These are phyloP conservation scores for Leiothrix lutea DNA, from an alignment of 2,113 vertebrate species.

Conservation along the genomic window DNA sequence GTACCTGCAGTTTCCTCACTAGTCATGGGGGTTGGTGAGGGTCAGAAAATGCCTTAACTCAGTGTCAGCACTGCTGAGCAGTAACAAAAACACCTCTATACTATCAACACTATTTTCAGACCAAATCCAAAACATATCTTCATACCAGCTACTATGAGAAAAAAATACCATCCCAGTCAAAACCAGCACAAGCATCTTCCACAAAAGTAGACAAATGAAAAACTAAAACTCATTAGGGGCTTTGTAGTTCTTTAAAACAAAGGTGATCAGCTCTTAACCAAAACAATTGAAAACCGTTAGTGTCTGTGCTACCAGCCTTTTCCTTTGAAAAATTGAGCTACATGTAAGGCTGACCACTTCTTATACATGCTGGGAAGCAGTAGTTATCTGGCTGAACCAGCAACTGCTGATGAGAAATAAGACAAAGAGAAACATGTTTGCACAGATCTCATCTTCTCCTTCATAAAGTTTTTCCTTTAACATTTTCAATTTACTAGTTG, in stretches of 20 bases:
- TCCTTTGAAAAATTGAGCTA: neutral
- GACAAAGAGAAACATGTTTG: neutral
- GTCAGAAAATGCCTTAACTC: neutral
- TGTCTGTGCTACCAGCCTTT: neutral
- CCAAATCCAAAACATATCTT: neutral
- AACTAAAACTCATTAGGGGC: neutral
- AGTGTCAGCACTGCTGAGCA: neutral
- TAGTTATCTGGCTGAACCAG: neutral
- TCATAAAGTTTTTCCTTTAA: neutral
- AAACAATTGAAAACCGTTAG: neutral
- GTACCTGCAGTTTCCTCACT: fast-evolving
- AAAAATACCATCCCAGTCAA: neutral
- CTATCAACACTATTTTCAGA: neutral
- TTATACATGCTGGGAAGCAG: neutral
- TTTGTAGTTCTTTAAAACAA: neutral
- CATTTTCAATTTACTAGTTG: neutral
- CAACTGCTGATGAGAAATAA: neutral
- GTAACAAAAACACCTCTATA: neutral
- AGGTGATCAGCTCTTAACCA: neutral
- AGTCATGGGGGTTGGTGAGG: neutral
- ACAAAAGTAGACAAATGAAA: neutral
- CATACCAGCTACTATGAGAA: neutral
- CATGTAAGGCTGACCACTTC: neutral
- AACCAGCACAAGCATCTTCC: neutral
- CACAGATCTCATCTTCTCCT: neutral